Evolutionary conservation across 2,888 invertebrate genomes (phyloP).

Genomic region (Pelosia muscerda): DNA sequence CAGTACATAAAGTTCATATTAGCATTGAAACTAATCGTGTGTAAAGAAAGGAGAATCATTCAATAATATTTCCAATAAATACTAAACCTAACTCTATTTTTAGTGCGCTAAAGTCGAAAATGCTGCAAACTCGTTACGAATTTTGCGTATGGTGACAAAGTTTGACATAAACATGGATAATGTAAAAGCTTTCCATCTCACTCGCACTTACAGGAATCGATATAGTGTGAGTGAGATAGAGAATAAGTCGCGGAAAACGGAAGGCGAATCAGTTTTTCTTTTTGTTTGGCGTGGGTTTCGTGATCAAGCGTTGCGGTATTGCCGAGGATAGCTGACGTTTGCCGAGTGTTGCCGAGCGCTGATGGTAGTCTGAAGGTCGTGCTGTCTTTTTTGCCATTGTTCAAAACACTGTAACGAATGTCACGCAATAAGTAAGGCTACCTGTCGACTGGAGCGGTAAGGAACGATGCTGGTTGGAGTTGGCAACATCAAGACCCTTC

Average conservation of each 20-base stretch:
- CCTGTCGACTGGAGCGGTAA: background rate
- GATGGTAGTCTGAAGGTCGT: conserved; percentile 20
- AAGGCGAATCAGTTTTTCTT: conserved; percentile 36
- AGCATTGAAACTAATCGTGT: conserved; percentile 4
- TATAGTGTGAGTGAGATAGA: conserved; percentile 17
- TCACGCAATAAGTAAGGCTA: conserved; percentile 15
- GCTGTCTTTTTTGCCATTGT: conserved; percentile 20
- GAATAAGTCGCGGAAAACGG: conserved; percentile 21
- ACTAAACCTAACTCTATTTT: background rate
- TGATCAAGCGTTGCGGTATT: conserved; percentile 4
- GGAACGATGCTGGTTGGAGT: background rate
- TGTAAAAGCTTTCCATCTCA: conserved; percentile 20
- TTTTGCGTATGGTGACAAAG: conserved; percentile 40
- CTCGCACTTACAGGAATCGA: background rate
- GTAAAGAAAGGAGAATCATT: conserved; percentile 40
- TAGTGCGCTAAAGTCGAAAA: conserved; percentile 26
- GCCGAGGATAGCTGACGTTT: conserved; percentile 12
- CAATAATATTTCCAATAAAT: conserved; percentile 21
- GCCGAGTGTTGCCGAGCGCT: conserved; percentile 13
- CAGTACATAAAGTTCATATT: conserved; percentile 20
- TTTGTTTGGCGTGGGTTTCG: conserved; percentile 27
- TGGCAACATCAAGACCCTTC: background rate
- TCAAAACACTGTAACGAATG: conserved; percentile 17
- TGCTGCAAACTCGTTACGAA: conserved; percentile 7
- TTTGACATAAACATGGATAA: conserved; percentile 42